Evolutionary conservation across 2,113 vertebrate species (phyloP), one percentile per base, ranked within the genome.

Genomic region (Pedetes capensis): DNA sequence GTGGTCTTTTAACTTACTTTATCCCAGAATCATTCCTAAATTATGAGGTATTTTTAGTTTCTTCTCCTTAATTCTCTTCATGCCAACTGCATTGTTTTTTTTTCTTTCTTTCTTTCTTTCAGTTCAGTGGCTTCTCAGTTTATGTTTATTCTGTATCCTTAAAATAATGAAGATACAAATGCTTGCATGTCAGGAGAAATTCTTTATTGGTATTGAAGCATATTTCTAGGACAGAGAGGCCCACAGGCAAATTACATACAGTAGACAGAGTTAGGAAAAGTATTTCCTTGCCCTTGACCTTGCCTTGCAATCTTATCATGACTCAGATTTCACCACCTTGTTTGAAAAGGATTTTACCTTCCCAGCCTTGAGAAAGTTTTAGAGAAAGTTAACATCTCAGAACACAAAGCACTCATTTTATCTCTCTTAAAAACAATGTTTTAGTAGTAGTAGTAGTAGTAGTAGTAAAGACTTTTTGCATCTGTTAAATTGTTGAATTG

Each of bases 71-170:
- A 83, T 96, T 94, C 39, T 81, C 63, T 76, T 74, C 68, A 29
- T 95, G 49, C 34, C 8, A 13, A 66, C 37, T 92, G 34, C 8
- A 93, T 85, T 76, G 14, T 55, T 93, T 94, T 95, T 42, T 84
- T 94, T 80, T 55, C 92, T 94, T 95, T 42, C 81, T 94, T 80
- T n/a, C n/a, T n/a, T n/a, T n/a, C n/a, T n/a, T n/a, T 92, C 82
- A 82, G 59, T 68, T 42, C n/a, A 53, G 20, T 87, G 8, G 5
- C 18, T 59, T 93, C 69, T 95, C 78, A 74, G 14, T 75, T 91
- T 74, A 32, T 57, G 39, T 74, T 92, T 94, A 42, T 92, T 95
- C n/a, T 93, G 23, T 55, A 27, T 13, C 32, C 11, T 80, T 93
- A 86, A 93, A 86, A 53, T 79, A 89, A 86, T 86, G 49, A 82